A percentile compares a stretch with the other conserved stretches of the same genome.
Conservation (phyloP, 2,888 invertebrate genomes). For the Ormia ochracea region DNA sequence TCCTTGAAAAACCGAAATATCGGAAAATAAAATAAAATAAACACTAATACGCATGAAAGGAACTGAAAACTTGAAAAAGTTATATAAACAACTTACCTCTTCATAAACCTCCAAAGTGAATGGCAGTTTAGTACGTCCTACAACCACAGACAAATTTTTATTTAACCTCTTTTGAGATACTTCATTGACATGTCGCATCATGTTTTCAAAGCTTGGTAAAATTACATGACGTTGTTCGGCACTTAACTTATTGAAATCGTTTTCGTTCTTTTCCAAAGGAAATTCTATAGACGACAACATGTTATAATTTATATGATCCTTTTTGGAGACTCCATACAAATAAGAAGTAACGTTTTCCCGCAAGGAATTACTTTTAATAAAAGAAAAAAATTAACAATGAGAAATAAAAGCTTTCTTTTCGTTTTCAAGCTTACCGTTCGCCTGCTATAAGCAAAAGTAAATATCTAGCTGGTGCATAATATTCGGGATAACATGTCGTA, state of each 20-base stretch:
- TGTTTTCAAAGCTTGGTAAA: conserved; percentile 84
- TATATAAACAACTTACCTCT: conserved; percentile 82
- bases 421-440: conserved; percentile 81
- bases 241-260: conserved; percentile 72
- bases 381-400: neutral
- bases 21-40: no score
- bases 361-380: conserved; percentile 70
- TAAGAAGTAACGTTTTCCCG: conserved; percentile 74
- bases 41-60: neutral
- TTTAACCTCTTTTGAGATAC: conserved; percentile 81
- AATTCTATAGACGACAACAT: conserved; percentile 77
- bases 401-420: neutral
- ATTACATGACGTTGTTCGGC: conserved; percentile 76
- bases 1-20: no score
- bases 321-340: conserved; percentile 84
- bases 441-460: conserved; percentile 89
- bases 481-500: conserved; percentile 87
- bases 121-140: conserved; percentile 83
- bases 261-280: conserved; percentile 68
- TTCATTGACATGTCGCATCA: conserved; percentile 84
- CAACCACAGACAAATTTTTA: conserved; percentile 79
- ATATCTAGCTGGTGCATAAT: conserved; percentile 89
- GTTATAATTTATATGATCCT: conserved; percentile 78
- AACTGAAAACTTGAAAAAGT: neutral
- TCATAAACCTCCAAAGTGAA: conserved; percentile 84